These are phyloP conservation scores for Ptilonorhynchus violaceus DNA, from an alignment of 2,113 vertebrate species.

Conservation along the genomic window DNA sequence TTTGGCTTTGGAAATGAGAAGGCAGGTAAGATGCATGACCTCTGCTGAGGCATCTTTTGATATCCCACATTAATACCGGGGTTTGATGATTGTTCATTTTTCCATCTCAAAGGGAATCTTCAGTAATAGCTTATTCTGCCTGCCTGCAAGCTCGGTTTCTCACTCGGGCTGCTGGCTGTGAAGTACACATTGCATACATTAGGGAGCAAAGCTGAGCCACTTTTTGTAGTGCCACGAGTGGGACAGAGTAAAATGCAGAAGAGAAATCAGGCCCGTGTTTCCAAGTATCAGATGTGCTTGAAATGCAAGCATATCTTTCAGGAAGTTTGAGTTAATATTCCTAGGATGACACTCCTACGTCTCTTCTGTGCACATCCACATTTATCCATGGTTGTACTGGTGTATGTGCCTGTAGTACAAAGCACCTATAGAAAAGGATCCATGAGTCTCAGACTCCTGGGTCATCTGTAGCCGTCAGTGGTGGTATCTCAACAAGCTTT, in stretches of 20 bases:
- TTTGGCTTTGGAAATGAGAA: conserved; percentile 20
- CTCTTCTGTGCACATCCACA: not conserved
- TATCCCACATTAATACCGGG: not conserved
- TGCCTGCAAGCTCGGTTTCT: not conserved
- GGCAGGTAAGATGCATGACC: not conserved
- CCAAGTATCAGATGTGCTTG: not conserved
- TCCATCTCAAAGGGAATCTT: not conserved
- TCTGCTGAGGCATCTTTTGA: conserved; percentile 1
- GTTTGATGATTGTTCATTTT: not conserved
- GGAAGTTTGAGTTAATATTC: not conserved
- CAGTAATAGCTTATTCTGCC: not conserved
- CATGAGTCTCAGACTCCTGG: not conserved
- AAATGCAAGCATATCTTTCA: not conserved
- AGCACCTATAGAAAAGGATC: not conserved
- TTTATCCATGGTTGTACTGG: not conserved
- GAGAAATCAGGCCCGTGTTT: not conserved
- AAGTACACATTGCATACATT: not conserved
- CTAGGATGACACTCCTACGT: not conserved
- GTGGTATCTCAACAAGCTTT: not conserved
- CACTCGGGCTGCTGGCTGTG: not conserved
- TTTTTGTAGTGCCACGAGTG: not conserved
- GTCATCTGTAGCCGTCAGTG: not conserved
- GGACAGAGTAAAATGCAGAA: not conserved
- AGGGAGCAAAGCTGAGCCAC: not conserved
- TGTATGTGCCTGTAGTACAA: not conserved